Base-by-base conservation (phyloP, 2,113 vertebrate species). In the Forbesichthys agassizii region DNA sequence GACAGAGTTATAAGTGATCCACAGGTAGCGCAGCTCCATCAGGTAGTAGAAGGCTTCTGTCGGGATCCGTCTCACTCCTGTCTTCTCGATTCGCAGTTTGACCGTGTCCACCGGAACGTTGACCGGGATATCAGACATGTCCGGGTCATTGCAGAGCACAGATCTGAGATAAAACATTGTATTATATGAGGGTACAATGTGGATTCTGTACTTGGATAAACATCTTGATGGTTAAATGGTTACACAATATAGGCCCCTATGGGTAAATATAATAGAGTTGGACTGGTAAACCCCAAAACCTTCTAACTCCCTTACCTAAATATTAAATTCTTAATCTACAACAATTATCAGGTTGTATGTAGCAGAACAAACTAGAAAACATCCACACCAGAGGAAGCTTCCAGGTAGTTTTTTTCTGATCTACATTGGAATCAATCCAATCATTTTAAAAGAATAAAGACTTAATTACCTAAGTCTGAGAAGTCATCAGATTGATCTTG, bases 41-140 rank as follows among this genome's bases (percentile, higher is more conserved):
- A 99, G 90, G 88, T 99, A 98, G 82, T 99, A 99, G 88, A 99
- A 99, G 64, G 96, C 96, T 87, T 99, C 96, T 0, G 93, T 92
- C 0, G 95, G 95, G 56, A 99, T 90, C 33, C 86, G 90, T 11
- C 91, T 91, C 49, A 96, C 86, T 1, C 89, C 93, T 0, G 98
- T 98, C 89, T 95, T 99, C 92, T 99, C 98, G 73, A 99, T 89
- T 0, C 95, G 94, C 42, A 99, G 95, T 77, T 98, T 98, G 49
- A 93, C 79, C 0, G 96, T 96, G 66, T 98, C 96, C 88, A 95
- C 88, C 0, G 98, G 98, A 66, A 99, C 84, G 42, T 97, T 98
- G 7, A 93, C 87, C 0, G 98, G 98, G 48, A 99, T 91, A 61
- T 97, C 95, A 0, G 94, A 94, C 95, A 97, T 98, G 82, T 99